Evolutionary conservation across 2,113 vertebrate species (phyloP).

Genomic region (Dissostichus mawsoni): DNA sequence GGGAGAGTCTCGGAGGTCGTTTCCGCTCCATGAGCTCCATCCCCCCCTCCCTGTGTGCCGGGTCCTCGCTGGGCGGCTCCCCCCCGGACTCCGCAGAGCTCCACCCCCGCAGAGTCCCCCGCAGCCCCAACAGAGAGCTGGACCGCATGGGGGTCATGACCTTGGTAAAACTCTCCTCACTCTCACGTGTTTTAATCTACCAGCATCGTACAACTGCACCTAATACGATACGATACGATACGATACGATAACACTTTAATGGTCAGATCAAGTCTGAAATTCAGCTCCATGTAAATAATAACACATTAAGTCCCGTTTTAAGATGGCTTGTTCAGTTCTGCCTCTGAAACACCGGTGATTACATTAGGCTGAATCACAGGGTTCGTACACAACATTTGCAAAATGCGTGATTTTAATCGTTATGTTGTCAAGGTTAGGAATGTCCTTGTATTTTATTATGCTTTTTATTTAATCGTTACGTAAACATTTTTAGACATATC

Average conservation of each 20-base stretch:
- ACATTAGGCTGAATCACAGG: too few species aligned
- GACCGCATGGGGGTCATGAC: slow-evolving; percentile 97
- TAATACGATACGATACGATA: not conserved
- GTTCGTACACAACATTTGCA: too few species aligned
- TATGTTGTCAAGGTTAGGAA: too few species aligned
- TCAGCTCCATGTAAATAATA: too few species aligned
- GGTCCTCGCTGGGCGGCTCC: slow-evolving; percentile 86
- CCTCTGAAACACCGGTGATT: too few species aligned
- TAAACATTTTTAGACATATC: too few species aligned
- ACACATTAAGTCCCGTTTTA: not conserved
- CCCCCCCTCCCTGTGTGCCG: slow-evolving; percentile 80
- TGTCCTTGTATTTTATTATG: too few species aligned
- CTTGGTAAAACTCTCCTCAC: slow-evolving; percentile 84
- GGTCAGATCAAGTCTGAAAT: too few species aligned
- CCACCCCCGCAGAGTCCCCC: slow-evolving; percentile 89
- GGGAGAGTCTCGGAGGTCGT: slow-evolving; percentile 86
- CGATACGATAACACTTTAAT: too few species aligned
- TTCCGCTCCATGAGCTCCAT: slow-evolving; percentile 91
- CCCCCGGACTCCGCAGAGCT: slow-evolving; percentile 94
- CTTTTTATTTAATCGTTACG: too few species aligned
- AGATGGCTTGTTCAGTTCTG: too few species aligned
- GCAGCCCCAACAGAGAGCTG: slow-evolving; percentile 92
- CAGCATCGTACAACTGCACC: not conserved
- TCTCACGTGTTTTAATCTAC: not conserved
- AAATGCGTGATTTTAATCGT: too few species aligned